These are phyloP conservation scores for Chlamydotis undulata DNA, from an alignment of 2,113 vertebrate genomes.

Conservation along the genomic window DNA sequence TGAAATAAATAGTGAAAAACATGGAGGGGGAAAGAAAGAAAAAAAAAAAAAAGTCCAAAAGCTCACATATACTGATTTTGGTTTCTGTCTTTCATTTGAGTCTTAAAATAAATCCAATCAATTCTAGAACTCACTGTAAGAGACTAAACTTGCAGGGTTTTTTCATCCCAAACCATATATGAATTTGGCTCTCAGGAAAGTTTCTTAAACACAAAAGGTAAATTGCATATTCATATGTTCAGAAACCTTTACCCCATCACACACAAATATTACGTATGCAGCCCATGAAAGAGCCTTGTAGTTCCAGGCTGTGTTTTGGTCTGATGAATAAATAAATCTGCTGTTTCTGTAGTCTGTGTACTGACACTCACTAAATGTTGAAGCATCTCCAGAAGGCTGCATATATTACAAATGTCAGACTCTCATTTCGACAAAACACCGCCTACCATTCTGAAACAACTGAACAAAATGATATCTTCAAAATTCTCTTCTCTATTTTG, in stretches of 20 bases:
- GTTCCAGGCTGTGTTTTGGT: background rate
- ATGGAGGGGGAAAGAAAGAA: rapidly evolving
- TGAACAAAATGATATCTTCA: background rate
- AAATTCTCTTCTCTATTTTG: background rate
- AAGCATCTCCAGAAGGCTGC: background rate
- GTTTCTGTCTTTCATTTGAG: background rate
- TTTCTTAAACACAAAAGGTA: background rate
- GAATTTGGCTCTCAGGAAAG: background rate
- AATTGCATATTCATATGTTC: background rate
- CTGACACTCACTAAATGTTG: background rate
- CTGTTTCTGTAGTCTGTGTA: background rate
- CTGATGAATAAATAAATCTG: background rate
- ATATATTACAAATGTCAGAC: background rate
- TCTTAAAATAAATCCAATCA: background rate
- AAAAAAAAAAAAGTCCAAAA: background rate
- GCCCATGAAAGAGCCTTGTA: background rate
- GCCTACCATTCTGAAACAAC: background rate
- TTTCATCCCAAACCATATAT: background rate
- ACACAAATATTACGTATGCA: background rate
- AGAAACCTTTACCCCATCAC: background rate
- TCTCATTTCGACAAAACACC: background rate
- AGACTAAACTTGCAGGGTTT: background rate
- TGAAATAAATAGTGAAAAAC: background rate
- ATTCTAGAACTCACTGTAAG: background rate
- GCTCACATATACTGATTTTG: background rate